phyloP scores from a whole-genome alignment of 2,888 invertebrate species.

The Protophormia terraenovae region DNA sequence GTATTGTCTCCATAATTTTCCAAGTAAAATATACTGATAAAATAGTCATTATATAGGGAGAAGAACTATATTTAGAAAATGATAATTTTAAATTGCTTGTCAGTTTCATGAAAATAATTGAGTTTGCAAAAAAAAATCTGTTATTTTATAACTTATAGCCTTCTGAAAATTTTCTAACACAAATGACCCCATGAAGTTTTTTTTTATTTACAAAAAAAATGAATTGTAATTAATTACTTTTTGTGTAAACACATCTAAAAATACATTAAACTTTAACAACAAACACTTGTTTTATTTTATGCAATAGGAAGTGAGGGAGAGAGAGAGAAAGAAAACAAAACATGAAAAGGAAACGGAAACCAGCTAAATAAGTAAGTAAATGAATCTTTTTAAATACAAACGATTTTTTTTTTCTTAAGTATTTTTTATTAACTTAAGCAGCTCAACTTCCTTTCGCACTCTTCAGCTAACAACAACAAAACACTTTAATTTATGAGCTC shows the following conservation, averaged over 20 bases:
- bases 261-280: slow-evolving; percentile 65
- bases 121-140: neutral
- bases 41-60: neutral
- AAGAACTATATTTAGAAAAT: neutral
- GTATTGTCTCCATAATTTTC: neutral
- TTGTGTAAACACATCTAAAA: slow-evolving; percentile 69
- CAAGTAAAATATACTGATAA: neutral
- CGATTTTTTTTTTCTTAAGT: slow-evolving; percentile 27
- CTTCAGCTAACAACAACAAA: slow-evolving; percentile 26
- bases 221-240: slow-evolving; percentile 70
- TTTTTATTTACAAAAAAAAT: slow-evolving; percentile 9
- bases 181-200: neutral
- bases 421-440: slow-evolving; percentile 70
- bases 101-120: slow-evolving; percentile 9
- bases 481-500: slow-evolving; percentile 70
- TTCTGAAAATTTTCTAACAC: neutral
- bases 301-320: no score
- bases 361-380: slow-evolving; percentile 59
- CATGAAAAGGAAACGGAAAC: slow-evolving; percentile 58
- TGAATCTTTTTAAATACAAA: slow-evolving; percentile 51
- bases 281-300: slow-evolving; percentile 18
- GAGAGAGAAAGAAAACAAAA: neutral
- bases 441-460: slow-evolving; percentile 60
- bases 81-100: neutral
- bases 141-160: neutral